Conservation (phyloP, 2,797 vertebrate species). For the Crax fasciolata region DNA sequence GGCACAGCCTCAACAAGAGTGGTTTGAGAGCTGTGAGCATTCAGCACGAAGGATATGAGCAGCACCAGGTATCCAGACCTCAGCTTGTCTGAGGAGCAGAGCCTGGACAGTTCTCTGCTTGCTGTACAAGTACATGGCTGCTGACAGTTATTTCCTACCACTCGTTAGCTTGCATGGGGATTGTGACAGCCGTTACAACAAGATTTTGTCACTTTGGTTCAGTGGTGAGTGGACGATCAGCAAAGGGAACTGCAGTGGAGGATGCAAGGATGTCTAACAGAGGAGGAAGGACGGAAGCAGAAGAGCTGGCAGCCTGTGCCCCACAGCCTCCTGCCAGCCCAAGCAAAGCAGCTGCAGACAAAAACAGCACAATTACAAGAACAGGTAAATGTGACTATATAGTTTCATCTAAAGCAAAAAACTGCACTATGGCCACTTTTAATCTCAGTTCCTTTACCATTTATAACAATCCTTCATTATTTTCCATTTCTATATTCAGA, state of each 20-base stretch:
- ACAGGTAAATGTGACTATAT: not conserved
- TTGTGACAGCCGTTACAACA: not conserved
- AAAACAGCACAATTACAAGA: not conserved
- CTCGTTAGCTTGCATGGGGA: fast-evolving
- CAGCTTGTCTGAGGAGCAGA: not conserved
- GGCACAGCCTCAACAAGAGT: not conserved
- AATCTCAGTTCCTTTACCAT: not conserved
- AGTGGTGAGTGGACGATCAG: not conserved
- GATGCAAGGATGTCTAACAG: not conserved
- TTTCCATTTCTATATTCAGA: not conserved
- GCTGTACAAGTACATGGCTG: not conserved
- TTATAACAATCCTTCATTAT: not conserved
- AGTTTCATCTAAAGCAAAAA: not conserved
- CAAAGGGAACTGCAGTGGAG: not conserved
- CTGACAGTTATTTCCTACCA: not conserved
- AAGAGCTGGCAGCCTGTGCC: not conserved
- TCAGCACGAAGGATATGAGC: fast-evolving
- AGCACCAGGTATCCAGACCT: fast-evolving
- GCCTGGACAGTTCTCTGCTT: not conserved
- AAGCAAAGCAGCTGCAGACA: not conserved
- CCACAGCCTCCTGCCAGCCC: not conserved
- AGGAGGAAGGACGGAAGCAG: not conserved
- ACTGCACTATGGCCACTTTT: not conserved
- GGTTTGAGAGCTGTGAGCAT: not conserved
- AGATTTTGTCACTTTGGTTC: not conserved